Conservation (phyloP, 2,113 vertebrate genomes). For the Catharus fuscescens region DNA sequence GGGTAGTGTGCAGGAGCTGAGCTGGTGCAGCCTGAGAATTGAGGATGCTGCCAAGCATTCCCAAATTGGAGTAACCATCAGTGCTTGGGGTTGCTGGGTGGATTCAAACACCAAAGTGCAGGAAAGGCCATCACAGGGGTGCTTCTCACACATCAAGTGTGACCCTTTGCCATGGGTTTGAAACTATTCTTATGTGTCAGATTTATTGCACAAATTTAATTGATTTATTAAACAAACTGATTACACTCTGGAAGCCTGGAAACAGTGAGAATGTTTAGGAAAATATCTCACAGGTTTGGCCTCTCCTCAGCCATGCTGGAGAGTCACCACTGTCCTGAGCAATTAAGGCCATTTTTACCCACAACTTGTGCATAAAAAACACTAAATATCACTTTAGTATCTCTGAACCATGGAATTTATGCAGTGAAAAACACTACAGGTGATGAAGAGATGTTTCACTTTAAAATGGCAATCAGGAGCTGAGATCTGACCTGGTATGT, state of each 20-base stretch:
- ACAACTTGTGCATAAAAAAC: neutral
- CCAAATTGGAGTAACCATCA: fast-evolving
- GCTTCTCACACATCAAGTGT: fast-evolving
- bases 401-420: neutral
- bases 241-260: neutral
- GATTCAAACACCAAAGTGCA: fast-evolving
- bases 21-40: neutral
- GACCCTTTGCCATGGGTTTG: neutral
- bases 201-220: neutral
- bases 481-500: neutral
- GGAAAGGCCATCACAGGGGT: neutral
- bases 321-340: neutral
- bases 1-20: neutral
- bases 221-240: neutral
- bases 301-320: neutral
- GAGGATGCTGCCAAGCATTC: neutral
- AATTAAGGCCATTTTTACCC: neutral
- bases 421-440: neutral
- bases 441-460: neutral
- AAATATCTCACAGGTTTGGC: fast-evolving
- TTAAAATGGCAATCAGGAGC: neutral
- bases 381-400: neutral
- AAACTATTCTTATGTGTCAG: fast-evolving
- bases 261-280: neutral
- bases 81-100: neutral